Evolutionary conservation across 2,888 invertebrate species (phyloP), one percentile per base, ranked within the genome.

Genomic region (Calliphora vomitoria): DNA sequence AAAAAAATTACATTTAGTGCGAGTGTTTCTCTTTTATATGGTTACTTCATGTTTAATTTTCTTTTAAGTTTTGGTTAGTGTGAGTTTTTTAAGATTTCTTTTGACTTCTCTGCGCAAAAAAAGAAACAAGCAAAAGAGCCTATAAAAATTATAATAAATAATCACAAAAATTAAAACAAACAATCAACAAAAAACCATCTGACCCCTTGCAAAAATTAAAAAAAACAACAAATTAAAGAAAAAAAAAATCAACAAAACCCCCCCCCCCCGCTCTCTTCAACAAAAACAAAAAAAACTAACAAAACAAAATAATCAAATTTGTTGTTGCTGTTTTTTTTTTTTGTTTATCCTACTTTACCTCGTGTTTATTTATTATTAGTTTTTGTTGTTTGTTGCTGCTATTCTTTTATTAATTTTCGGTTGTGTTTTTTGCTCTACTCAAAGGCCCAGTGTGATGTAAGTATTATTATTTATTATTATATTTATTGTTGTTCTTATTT

Each of bases 401-500:
- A 35, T 35, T 55, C 53, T 64, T 55, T 47, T 31, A 6, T 20
- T 25, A 71, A 47, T 62, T 75, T 25, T 78, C 58, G 25, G 66
- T 55, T 55, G 31, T 31, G 13, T 69, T 68, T 50, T 78, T 11
- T 68, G 60, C 55, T 79, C 66, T 64, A 50, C 15, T 44, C 60
- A 71, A 53, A 41, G 50, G 38, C 41, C 58, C 58, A 80, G 83
- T 83, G 80, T 86, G 80, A 86, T 86, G 86, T 86, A 86, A 86
- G 86, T 86, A 76, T 64, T 64, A 69, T 66, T 72, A 74, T 75
- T 72, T 13, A n/a, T 60, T 55, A 66, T 68, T 35, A 44, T 66
- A 71, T 13, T 68, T 15, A 55, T 38, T 47, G 8, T 47, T 79
- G 13, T 47, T 68, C 5, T 68, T 55, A 53, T n/a, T 50, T 66